Evolutionary conservation across 2,888 invertebrate species (phyloP).

Genomic region (Cryptocheilus praepositus): DNA sequence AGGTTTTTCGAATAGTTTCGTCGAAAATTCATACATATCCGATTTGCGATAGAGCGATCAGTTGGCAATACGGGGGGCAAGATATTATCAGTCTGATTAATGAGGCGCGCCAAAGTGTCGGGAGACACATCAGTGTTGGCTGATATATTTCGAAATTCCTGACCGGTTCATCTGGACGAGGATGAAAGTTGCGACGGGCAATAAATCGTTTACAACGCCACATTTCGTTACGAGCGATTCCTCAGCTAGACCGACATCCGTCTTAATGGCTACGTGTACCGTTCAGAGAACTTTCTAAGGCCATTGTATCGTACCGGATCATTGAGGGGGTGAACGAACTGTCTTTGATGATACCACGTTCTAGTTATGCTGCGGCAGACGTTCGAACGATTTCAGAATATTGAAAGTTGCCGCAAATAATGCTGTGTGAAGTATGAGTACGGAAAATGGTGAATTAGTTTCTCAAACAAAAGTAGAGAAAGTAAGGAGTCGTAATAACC

Average conservation of each 20-base stretch:
- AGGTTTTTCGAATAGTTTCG: too few species aligned
- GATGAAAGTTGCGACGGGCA: constrained; percentile 46
- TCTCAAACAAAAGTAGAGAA: too few species aligned
- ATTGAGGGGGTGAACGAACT: background rate
- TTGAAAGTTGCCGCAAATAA: background rate
- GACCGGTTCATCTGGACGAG: constrained; percentile 22
- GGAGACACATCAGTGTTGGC: constrained; percentile 22
- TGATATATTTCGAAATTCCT: constrained; percentile 48
- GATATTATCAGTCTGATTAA: constrained; percentile 22
- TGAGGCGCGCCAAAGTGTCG: constrained; percentile 21
- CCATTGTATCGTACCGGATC: constrained; percentile 22
- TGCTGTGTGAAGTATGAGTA: background rate
- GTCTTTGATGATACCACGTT: too few species aligned
- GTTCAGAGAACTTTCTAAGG: constrained; percentile 47
- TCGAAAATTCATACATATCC: too few species aligned
- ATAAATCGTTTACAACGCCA: constrained; percentile 32
- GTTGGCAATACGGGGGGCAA: too few species aligned
- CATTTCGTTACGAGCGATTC: constrained; percentile 15
- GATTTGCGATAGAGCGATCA: too few species aligned
- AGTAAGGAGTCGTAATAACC: too few species aligned
- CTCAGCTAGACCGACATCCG: constrained; percentile 5
- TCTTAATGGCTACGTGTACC: constrained; percentile 6
- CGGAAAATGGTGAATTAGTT: too few species aligned
- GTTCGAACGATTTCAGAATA: background rate
- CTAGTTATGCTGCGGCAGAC: too few species aligned